phyloP scores from a whole-genome alignment of 2,888 invertebrate species.

The Oligia fasciuncula region DNA sequence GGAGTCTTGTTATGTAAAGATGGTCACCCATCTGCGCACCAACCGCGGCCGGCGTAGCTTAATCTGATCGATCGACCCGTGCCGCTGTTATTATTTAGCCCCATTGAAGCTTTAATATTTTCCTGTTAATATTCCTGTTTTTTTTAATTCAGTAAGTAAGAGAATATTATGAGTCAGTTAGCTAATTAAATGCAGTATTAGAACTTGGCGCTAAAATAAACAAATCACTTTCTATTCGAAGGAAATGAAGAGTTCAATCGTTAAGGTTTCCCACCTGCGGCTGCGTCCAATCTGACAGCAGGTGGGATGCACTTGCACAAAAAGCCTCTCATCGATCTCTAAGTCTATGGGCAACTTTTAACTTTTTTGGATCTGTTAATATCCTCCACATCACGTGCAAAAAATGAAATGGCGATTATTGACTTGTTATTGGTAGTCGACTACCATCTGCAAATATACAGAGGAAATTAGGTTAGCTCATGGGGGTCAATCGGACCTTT shows the following conservation, averaged over 20 bases:
- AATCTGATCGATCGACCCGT: no score
- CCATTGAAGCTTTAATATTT: no score
- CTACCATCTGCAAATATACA: background rate
- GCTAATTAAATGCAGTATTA: no score
- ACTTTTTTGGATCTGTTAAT: background rate
- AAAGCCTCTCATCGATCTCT: background rate
- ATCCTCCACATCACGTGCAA: background rate
- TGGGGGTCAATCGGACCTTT: background rate
- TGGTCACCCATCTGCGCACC: no score
- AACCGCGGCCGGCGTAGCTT: no score
- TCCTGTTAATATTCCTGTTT: background rate
- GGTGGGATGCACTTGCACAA: conserved; percentile 16
- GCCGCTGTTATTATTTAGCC: no score
- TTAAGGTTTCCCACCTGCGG: conserved; percentile 16
- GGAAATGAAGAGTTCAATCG: conserved; percentile 18
- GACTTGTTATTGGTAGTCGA: background rate
- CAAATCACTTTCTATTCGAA: conserved; percentile 9
- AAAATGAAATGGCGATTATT: background rate
- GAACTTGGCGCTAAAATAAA: background rate
- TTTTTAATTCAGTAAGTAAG: background rate
- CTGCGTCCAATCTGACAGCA: conserved; percentile 37
- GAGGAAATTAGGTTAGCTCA: background rate
- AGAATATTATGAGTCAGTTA: background rate
- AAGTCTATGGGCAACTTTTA: background rate
- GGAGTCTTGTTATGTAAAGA: no score